phyloP scores from a whole-genome alignment of 2,797 vertebrate species.

The Scyliorhinus canicula region DNA sequence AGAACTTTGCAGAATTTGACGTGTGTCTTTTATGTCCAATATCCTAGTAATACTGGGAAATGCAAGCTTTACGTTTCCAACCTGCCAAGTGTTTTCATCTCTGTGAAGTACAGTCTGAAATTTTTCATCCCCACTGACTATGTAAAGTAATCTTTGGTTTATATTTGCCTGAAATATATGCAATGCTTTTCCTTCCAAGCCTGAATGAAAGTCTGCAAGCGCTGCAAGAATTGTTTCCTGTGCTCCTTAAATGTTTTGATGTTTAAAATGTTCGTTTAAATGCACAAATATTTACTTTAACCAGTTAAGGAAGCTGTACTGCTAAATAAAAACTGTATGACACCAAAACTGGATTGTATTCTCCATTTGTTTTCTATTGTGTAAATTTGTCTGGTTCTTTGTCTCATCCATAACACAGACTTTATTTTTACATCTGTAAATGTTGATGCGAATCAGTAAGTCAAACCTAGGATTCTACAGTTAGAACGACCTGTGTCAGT shows the following conservation, averaged over 20 bases:
- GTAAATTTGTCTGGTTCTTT: background rate
- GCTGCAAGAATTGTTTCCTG: background rate
- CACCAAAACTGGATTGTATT: background rate
- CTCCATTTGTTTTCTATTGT: background rate
- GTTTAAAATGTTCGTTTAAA: background rate
- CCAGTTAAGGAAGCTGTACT: background rate
- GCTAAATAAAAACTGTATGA: background rate
- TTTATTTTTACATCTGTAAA: background rate
- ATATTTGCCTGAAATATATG: background rate
- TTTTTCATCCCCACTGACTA: background rate
- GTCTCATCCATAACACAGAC: background rate
- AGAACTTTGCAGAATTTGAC: background rate
- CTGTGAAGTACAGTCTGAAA: background rate
- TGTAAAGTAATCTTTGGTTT: background rate
- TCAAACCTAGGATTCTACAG: background rate
- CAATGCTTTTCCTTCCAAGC: background rate
- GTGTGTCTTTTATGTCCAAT: background rate
- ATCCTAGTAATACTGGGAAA: too few relatives aligned
- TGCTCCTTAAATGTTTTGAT: background rate
- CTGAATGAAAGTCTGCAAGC: background rate
- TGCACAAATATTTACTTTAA: slow-evolving; percentile 11
- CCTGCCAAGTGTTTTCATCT: background rate
- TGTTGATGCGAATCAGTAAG: background rate
- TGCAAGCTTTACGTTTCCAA: background rate
- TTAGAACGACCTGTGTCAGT: background rate